These are phyloP conservation scores for Rhinophrynus dorsalis DNA, from an alignment of 2,797 vertebrate genomes.

Conservation along the genomic window DNA sequence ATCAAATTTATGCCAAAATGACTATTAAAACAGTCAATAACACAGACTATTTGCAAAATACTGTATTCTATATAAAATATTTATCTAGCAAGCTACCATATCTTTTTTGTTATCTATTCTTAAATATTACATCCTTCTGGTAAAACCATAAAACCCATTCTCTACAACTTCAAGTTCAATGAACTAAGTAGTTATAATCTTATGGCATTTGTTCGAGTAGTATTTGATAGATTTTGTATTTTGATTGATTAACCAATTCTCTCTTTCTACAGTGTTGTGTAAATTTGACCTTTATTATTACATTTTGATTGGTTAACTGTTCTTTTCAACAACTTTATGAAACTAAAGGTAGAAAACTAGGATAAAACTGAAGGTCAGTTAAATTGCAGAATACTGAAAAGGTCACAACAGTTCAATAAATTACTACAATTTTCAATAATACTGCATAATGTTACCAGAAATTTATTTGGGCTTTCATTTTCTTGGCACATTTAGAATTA, in stretches of 20 bases:
- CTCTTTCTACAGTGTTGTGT: constrained; percentile 33
- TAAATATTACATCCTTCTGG: not conserved
- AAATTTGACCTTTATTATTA: constrained; percentile 45
- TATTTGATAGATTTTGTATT: constrained; percentile 22
- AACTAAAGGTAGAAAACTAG: constrained; percentile 27
- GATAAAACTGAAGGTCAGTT: constrained; percentile 41
- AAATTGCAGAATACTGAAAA: constrained; percentile 42
- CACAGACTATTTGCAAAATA: no score
- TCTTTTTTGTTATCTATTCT: no score
- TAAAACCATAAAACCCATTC: not conserved
- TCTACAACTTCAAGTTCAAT: not conserved
- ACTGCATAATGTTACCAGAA: constrained; percentile 37
- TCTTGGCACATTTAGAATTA: constrained; percentile 25
- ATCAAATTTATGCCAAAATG: no score
- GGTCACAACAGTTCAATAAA: constrained; percentile 36
- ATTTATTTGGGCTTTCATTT: constrained; percentile 36
- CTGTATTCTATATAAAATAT: no score
- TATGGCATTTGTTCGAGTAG: constrained; percentile 8
- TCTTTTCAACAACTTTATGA: constrained; percentile 22
- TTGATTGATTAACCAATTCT: constrained; percentile 36
- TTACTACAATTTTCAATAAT: constrained; percentile 34
- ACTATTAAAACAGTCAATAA: no score
- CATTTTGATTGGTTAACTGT: constrained; percentile 34
- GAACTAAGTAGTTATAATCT: constrained; percentile 1
- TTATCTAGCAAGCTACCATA: no score